Conservation (phyloP, 2,888 invertebrate genomes). For the Parascotia fuliginaria region DNA sequence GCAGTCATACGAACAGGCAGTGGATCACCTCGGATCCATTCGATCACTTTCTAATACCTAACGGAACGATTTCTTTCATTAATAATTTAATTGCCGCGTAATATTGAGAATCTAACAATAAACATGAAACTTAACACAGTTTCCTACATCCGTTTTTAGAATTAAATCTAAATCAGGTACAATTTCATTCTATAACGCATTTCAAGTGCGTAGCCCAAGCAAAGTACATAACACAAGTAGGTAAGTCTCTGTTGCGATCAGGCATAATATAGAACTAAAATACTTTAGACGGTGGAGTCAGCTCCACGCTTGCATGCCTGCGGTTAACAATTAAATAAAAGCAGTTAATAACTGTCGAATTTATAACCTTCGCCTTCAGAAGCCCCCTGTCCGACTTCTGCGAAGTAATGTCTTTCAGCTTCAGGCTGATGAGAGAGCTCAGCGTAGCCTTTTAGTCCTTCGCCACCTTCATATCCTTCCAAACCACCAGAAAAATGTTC, state of each 20-base stretch:
- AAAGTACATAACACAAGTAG: slow-evolving; percentile 49
- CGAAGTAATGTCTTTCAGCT: slow-evolving; percentile 64
- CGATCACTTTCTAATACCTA: slow-evolving; percentile 50
- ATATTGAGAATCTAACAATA: slow-evolving; percentile 28
- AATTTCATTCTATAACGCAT: slow-evolving; percentile 51
- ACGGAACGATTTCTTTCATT: slow-evolving; percentile 35
- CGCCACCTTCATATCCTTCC: slow-evolving; percentile 67
- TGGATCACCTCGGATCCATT: slow-evolving; percentile 42
- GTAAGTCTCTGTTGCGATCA: slow-evolving; percentile 56
- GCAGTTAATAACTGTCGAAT: slow-evolving; percentile 70
- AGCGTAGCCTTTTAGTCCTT: slow-evolving; percentile 71
- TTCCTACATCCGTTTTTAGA: slow-evolving; percentile 54
- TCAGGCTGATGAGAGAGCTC: slow-evolving; percentile 61
- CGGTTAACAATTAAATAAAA: slow-evolving; percentile 46
- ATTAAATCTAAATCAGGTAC: slow-evolving; percentile 79
- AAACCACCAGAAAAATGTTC: slow-evolving; percentile 49
- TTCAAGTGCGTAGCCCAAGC: slow-evolving; percentile 54
- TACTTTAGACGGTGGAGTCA: slow-evolving; percentile 52
- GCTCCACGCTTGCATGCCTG: slow-evolving; percentile 55
- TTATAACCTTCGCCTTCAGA: slow-evolving; percentile 73
- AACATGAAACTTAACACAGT: slow-evolving; percentile 47
- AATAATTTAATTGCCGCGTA: slow-evolving; percentile 42
- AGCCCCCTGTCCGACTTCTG: slow-evolving; percentile 62
- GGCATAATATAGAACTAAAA: slow-evolving; percentile 70
- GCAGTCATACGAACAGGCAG: slow-evolving; percentile 49